Evolutionary conservation across 2,888 invertebrate genomes (phyloP).

Genomic region (Hylaea fasciaria): DNA sequence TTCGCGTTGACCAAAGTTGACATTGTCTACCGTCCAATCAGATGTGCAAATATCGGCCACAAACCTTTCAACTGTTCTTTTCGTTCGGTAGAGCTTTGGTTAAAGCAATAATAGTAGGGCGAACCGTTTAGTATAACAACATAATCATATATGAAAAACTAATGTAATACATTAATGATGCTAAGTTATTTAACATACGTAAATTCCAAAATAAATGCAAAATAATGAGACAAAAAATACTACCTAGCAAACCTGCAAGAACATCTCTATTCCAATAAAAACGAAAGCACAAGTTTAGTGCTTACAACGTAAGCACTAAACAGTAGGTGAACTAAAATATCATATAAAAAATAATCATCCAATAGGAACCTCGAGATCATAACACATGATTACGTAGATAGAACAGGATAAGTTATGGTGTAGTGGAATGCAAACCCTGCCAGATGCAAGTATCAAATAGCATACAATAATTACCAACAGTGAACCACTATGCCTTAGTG

Average conservation of each 20-base stretch:
- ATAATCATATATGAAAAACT: too few relatives aligned
- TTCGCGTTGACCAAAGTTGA: conserved; percentile 40
- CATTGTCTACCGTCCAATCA: conserved; percentile 43
- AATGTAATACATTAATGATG: too few relatives aligned
- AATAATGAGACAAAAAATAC: too few relatives aligned
- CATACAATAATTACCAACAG: conserved; percentile 49
- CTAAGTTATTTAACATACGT: neutral
- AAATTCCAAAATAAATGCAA: too few relatives aligned
- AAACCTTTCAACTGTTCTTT: conserved; percentile 31
- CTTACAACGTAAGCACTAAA: conserved; percentile 13
- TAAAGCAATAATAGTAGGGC: neutral
- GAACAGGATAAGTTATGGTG: conserved; percentile 1
- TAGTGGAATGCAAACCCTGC: conserved; percentile 27
- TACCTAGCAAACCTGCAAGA: neutral
- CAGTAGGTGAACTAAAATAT: conserved; percentile 16
- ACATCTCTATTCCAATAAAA: conserved; percentile 13
- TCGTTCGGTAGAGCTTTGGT: conserved; percentile 14
- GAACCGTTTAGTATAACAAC: neutral
- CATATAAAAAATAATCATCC: conserved; percentile 13
- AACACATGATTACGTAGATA: neutral
- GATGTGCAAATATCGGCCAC: conserved; percentile 36
- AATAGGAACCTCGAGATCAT: neutral
- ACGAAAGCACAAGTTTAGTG: conserved; percentile 14
- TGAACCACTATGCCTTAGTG: conserved; percentile 40
- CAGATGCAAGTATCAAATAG: conserved; percentile 38